phyloP scores from a whole-genome alignment of 37 sponge, comb jelly and placozoan genomes.

The Ephydatia muelleri region DNA sequence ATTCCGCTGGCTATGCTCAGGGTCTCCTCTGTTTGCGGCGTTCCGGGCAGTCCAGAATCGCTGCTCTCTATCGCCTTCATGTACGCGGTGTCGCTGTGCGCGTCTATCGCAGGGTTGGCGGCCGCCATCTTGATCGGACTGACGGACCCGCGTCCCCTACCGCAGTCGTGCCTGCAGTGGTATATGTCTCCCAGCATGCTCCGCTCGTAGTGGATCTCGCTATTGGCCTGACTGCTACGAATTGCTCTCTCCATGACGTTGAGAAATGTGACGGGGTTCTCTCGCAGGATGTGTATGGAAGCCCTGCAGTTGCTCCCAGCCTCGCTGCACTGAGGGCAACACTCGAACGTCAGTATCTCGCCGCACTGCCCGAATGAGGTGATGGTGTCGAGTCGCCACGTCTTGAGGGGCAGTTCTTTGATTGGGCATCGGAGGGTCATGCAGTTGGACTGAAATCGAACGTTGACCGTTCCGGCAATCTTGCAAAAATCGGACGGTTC shows the following conservation, averaged over 20 bases:
- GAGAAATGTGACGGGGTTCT: constrained; percentile 59
- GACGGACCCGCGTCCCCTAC: constrained; percentile 11
- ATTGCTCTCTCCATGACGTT: constrained; percentile 66
- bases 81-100: constrained; percentile 1
- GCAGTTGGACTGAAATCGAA: constrained; percentile 64
- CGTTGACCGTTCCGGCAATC: constrained; percentile 51
- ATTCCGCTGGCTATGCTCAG: constrained; percentile 29
- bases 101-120: background rate
- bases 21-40: constrained; percentile 25
- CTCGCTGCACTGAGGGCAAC: constrained; percentile 53
- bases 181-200: constrained; percentile 80
- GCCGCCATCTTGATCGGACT: constrained; percentile 14
- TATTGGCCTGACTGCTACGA: constrained; percentile 48
- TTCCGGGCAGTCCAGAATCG: constrained; percentile 65
- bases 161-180: constrained; percentile 68
- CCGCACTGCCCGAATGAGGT: constrained; percentile 79
- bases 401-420: constrained; percentile 56
- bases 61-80: constrained; percentile 25
- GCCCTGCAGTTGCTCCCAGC: constrained; percentile 5
- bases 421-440: constrained; percentile 65
- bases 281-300: constrained; percentile 51
- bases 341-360: constrained; percentile 67
- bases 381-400: constrained; percentile 61
- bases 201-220: constrained; percentile 60
- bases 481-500: constrained; percentile 31